phyloP scores from a whole-genome alignment of 2,888 invertebrate genomes.

The Melinopterus prodromus region DNA sequence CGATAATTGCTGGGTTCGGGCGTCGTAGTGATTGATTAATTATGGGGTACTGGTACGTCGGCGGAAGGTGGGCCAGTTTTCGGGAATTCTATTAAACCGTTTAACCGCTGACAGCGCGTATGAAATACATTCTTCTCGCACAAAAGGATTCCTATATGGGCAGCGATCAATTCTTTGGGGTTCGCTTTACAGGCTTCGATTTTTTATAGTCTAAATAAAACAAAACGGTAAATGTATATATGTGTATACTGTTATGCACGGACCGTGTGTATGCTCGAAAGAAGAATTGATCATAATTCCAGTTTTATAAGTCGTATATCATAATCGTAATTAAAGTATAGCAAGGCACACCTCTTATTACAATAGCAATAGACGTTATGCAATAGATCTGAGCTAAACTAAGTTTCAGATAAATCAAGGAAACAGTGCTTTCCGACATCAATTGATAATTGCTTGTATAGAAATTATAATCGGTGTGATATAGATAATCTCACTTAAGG shows the following conservation, averaged over 20 bases:
- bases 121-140: conserved; percentile 20
- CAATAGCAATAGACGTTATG: no score
- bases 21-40: conserved; percentile 51
- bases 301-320: no score
- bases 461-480: no score
- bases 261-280: background rate
- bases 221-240: background rate
- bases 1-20: conserved; percentile 48
- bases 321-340: no score
- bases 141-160: conserved; percentile 5
- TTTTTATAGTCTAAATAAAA: conserved; percentile 4
- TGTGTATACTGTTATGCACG: background rate
- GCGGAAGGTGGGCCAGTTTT: conserved; percentile 22
- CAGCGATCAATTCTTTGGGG: background rate
- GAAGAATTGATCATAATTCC: background rate
- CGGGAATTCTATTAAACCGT: conserved; percentile 20
- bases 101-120: conserved; percentile 21
- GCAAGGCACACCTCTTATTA: no score
- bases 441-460: no score
- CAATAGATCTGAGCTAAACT: no score
- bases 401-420: no score
- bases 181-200: background rate
- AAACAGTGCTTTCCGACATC: no score
- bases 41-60: conserved; percentile 37
- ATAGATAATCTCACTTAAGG: no score